These are phyloP conservation scores for Patella depressa DNA, from an alignment of 2,888 invertebrate species.

Conservation along the genomic window DNA sequence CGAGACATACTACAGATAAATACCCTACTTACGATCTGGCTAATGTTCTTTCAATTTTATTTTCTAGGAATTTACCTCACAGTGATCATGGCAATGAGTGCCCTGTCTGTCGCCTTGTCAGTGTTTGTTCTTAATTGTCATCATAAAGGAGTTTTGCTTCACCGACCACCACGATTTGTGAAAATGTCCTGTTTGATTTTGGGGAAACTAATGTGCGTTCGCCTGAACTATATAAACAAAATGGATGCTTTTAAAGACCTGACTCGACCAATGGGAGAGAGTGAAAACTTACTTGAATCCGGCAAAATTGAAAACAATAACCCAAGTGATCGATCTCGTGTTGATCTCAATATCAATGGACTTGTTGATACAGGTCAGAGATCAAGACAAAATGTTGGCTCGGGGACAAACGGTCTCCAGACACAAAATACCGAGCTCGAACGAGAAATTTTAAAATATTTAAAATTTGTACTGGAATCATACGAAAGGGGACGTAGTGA, in stretches of 20 bases:
- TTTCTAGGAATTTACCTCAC: conserved; percentile 71
- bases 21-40: too few species aligned
- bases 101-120: conserved; percentile 70
- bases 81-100: conserved; percentile 72
- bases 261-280: neutral
- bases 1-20: too few species aligned
- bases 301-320: conserved; percentile 7
- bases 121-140: conserved; percentile 72
- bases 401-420: conserved; percentile 5
- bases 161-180: conserved; percentile 63
- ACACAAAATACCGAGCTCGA: conserved; percentile 38
- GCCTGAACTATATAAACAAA: conserved; percentile 37
- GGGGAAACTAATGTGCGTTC: conserved; percentile 50
- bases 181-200: conserved; percentile 51
- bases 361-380: conserved; percentile 16
- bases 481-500: conserved; percentile 56
- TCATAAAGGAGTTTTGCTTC: conserved; percentile 60
- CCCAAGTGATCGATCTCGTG: conserved; percentile 14
- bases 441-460: conserved; percentile 57
- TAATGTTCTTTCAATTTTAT: too few species aligned
- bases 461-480: conserved; percentile 54
- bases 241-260: conserved; percentile 1
- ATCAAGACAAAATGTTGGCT: conserved; percentile 6
- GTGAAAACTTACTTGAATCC: conserved; percentile 12
- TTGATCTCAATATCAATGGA: conserved; percentile 19